phyloP scores from a whole-genome alignment of 2,888 invertebrate species.

The Drosophila austrosaltans region DNA sequence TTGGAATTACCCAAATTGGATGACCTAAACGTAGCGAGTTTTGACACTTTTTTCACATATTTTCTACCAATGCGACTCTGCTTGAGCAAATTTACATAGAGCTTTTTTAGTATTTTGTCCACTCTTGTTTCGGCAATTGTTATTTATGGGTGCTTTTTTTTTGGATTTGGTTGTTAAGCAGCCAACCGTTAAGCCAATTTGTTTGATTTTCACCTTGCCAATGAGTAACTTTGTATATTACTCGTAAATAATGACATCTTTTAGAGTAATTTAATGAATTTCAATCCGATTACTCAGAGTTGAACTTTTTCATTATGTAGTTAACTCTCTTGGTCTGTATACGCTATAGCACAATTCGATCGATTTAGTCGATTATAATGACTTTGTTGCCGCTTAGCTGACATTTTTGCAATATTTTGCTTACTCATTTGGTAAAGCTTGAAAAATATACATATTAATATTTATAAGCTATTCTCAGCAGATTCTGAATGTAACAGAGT shows the following conservation, averaged over 20 bases:
- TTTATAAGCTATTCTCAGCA: constrained; percentile 52
- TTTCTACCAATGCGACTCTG: too few species aligned
- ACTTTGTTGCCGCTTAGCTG: constrained; percentile 42
- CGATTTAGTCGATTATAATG: constrained; percentile 39
- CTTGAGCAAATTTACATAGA: too few species aligned
- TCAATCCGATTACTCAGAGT: constrained; percentile 25
- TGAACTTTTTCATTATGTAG: not conserved
- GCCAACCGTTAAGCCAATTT: constrained; percentile 3
- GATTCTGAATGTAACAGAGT: constrained; percentile 40
- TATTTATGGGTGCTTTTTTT: not conserved
- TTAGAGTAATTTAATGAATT: constrained; percentile 17
- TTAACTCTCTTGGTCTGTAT: not conserved
- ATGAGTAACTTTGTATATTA: constrained; percentile 3
- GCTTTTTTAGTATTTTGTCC: not conserved
- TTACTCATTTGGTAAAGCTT: constrained; percentile 48
- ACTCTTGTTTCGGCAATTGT: not conserved
- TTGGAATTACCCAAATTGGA: too few species aligned
- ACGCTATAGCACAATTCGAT: constrained; percentile 13
- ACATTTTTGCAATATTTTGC: constrained; percentile 48
- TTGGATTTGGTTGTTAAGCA: not conserved
- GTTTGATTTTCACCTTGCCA: constrained; percentile 9
- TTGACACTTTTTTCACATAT: too few species aligned
- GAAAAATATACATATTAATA: constrained; percentile 49
- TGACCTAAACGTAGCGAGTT: too few species aligned
- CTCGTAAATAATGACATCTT: not conserved